Evolutionary conservation across 2,113 vertebrate genomes (phyloP).

Genomic region (Polypterus senegalus): DNA sequence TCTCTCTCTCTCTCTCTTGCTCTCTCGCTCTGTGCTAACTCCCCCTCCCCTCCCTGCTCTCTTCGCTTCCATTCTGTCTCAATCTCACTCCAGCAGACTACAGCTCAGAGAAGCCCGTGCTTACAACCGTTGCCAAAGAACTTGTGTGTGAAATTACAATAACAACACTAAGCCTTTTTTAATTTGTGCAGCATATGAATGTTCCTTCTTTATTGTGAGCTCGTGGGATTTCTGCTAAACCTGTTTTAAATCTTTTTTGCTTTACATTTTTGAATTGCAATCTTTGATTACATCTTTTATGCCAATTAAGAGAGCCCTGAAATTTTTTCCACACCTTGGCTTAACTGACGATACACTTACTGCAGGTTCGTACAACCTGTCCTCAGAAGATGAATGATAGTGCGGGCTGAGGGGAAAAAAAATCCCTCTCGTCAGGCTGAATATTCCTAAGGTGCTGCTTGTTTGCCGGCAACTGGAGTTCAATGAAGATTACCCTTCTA

Average conservation of each 20-base stretch:
- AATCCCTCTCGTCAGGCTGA: not conserved
- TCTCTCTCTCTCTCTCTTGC: slow-evolving; percentile 6
- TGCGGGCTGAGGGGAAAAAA: not conserved
- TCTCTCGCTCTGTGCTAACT: not conserved
- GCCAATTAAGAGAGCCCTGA: no score
- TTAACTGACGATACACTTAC: not conserved
- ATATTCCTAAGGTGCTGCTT: not conserved
- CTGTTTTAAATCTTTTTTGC: no score
- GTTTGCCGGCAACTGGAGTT: not conserved
- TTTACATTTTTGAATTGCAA: no score
- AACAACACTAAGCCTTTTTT: no score
- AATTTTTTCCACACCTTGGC: no score
- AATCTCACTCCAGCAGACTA: slow-evolving; percentile 7
- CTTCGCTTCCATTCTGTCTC: slow-evolving; percentile 5
- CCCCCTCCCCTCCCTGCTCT: slow-evolving; percentile 4
- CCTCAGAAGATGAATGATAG: not conserved
- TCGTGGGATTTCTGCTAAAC: no score
- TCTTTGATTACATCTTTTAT: no score
- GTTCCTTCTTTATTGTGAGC: no score
- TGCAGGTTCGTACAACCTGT: not conserved
- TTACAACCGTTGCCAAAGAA: no score
- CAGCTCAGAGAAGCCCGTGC: not conserved
- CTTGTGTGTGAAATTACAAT: no score
- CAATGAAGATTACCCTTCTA: not conserved
- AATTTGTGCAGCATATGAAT: no score